Percentiles rank a stretch among this genome's conserved stretches.
These are phyloP conservation scores for Trachelus tabidus DNA, from an alignment of 2,888 invertebrate species.

Conservation along the genomic window DNA sequence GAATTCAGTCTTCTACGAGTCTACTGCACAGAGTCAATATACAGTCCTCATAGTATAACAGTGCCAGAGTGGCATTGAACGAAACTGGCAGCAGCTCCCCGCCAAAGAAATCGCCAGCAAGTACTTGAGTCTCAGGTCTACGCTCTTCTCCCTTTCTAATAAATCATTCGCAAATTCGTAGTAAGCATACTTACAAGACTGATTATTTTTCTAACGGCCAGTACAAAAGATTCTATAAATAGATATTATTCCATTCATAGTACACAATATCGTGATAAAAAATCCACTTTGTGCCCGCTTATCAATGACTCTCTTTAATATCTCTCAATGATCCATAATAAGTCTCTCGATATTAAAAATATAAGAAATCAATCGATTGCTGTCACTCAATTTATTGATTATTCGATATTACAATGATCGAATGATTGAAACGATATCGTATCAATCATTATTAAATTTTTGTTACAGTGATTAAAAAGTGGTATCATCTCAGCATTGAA, in stretches of 20 bases:
- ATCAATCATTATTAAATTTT: no score
- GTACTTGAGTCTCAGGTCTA: neutral
- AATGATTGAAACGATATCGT: neutral
- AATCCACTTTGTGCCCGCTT: no score
- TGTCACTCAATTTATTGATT: neutral
- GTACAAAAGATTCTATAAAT: neutral
- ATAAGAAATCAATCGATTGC: no score
- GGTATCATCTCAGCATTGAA: no score
- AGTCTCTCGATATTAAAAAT: neutral
- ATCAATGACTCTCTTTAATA: no score
- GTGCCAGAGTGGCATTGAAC: neutral
- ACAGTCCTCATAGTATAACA: neutral
- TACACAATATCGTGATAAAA: no score
- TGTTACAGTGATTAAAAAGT: no score
- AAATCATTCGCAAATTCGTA: neutral
- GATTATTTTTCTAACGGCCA: neutral
- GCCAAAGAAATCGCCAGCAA: neutral
- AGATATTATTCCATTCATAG: no score
- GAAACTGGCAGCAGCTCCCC: neutral
- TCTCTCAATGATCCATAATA: neutral
- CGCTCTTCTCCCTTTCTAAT: neutral
- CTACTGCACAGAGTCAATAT: conserved; percentile 23
- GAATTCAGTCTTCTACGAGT: conserved; percentile 48
- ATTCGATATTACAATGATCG: neutral
- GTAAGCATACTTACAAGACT: neutral